Conservation (phyloP, 1,140 invertebrate genomes). For the Drosophila cardini region DNA sequence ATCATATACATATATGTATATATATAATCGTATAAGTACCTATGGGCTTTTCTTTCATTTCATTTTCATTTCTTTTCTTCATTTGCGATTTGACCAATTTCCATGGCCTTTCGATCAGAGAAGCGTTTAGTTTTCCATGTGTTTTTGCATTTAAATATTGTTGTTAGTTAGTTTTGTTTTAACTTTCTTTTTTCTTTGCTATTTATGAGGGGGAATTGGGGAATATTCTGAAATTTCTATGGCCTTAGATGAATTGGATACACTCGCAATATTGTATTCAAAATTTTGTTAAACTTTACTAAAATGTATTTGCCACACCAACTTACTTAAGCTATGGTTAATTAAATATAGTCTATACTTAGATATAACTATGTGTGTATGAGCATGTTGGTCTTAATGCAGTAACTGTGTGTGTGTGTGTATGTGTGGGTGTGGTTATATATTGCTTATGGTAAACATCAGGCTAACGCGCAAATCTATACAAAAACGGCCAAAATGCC, state of each 20-base stretch:
- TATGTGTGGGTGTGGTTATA: constrained; percentile 46
- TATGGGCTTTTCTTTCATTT: constrained; percentile 25
- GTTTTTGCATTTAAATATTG: constrained; percentile 53
- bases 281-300: constrained; percentile 51
- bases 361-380: constrained; percentile 38
- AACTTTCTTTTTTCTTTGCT: constrained; percentile 4
- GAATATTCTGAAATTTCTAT: neutral
- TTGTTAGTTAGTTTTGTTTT: constrained; percentile 33
- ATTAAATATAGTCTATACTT: constrained; percentile 45
- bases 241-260: constrained; percentile 5
- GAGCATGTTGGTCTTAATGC: constrained; percentile 54
- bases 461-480: constrained; percentile 72
- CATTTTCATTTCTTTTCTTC: constrained; percentile 20
- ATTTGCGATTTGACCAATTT: constrained; percentile 42
- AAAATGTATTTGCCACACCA: constrained; percentile 75
- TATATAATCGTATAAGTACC: constrained; percentile 38
- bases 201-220: constrained; percentile 7
- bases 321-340: constrained; percentile 69
- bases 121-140: constrained; percentile 78
- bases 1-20: neutral
- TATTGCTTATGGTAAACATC: constrained; percentile 82
- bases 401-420: constrained; percentile 46
- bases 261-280: constrained; percentile 10
- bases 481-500: constrained; percentile 59
- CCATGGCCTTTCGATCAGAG: constrained; percentile 48